Evolutionary conservation across 2,113 vertebrate species (phyloP).

Genomic region (Nibea coibor): DNA sequence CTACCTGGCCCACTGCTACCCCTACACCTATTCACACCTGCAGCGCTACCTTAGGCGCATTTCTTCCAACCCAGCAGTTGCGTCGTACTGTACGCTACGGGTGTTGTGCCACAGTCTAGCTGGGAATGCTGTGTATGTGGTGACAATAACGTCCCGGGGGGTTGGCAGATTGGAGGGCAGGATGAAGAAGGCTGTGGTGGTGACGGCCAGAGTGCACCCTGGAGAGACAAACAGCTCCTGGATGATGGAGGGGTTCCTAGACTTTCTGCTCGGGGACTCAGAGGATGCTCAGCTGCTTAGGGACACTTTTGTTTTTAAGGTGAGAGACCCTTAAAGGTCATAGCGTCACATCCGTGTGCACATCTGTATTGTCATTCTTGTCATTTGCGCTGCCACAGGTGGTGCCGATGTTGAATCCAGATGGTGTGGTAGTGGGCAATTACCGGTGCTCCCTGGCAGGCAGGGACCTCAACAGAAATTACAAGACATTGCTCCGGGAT

Average conservation of each 20-base stretch:
- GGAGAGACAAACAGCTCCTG: slow-evolving; percentile 92
- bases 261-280: slow-evolving; percentile 89
- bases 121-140: slow-evolving; percentile 87
- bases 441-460: slow-evolving; percentile 92
- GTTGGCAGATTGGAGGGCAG: slow-evolving; percentile 40
- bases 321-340: slow-evolving; percentile 18
- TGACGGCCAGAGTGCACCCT: slow-evolving; percentile 90
- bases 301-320: slow-evolving; percentile 91
- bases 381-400: slow-evolving; percentile 73
- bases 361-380: neutral
- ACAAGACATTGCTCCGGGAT: slow-evolving; percentile 81
- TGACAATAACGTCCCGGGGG: slow-evolving; percentile 86
- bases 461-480: slow-evolving; percentile 91
- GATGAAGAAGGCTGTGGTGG: slow-evolving; percentile 87
- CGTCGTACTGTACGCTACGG: slow-evolving; percentile 85
- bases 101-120: slow-evolving; percentile 90
- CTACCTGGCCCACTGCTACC: slow-evolving; percentile 93
- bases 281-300: slow-evolving; percentile 88
- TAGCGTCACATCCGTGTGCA: neutral
- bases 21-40: slow-evolving; percentile 92
- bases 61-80: slow-evolving; percentile 77
- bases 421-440: slow-evolving; percentile 94
- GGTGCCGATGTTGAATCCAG: slow-evolving; percentile 96
- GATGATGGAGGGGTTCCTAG: slow-evolving; percentile 92
- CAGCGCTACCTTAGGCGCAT: slow-evolving; percentile 85